Evolutionary conservation across 1,140 invertebrate genomes (phyloP).

Genomic region (Cyphomyrmex costatus): DNA sequence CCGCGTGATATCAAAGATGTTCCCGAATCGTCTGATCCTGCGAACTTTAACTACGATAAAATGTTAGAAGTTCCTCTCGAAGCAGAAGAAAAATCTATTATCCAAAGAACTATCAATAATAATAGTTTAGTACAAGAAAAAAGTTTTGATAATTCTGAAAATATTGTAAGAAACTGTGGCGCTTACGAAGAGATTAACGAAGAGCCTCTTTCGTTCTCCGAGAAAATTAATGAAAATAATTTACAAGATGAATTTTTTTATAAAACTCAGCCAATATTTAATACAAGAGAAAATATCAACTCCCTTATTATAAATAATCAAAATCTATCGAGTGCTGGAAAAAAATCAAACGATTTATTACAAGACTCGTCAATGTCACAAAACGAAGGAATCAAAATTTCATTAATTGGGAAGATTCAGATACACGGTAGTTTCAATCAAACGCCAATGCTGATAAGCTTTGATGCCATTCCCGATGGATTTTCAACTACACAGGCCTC

Average conservation of each 20-base stretch:
- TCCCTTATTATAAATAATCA: background rate
- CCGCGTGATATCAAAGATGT: background rate
- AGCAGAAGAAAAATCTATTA: slow-evolving; percentile 9
- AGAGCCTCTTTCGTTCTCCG: background rate
- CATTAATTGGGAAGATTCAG: slow-evolving; percentile 75
- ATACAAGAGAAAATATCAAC: background rate
- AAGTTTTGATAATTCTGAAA: background rate
- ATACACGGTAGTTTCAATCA: slow-evolving; percentile 65
- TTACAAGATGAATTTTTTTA: slow-evolving; percentile 12
- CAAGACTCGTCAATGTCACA: background rate
- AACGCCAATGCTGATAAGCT: slow-evolving; percentile 72
- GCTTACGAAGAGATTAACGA: background rate
- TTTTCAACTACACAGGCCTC: slow-evolving; percentile 6
- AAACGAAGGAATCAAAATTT: slow-evolving; percentile 70
- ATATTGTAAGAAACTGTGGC: background rate
- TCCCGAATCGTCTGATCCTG: slow-evolving; percentile 10
- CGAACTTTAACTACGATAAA: slow-evolving; percentile 13
- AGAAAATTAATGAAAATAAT: background rate
- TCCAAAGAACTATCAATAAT: background rate
- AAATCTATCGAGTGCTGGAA: background rate
- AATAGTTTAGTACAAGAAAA: background rate
- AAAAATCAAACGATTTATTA: background rate
- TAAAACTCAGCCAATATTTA: background rate
- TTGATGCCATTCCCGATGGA: slow-evolving; percentile 67
- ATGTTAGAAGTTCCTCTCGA: slow-evolving; percentile 17